Evolutionary conservation across 2,888 invertebrate species (phyloP).

Genomic region (Callosobruchus maculatus): DNA sequence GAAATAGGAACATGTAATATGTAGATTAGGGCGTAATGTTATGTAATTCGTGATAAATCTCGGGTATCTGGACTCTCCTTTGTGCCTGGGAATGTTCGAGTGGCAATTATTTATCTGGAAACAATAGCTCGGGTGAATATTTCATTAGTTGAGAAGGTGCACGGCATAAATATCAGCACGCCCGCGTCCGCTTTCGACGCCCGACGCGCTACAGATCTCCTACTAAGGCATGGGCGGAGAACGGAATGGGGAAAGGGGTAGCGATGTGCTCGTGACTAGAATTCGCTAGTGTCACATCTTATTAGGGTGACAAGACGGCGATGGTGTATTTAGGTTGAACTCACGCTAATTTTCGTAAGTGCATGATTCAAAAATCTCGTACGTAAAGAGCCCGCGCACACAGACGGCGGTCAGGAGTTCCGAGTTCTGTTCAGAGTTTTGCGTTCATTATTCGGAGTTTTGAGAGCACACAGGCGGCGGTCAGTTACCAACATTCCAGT

Average conservation of each 20-base stretch:
- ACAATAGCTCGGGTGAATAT: conserved; percentile 35
- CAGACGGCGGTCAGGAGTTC: no score
- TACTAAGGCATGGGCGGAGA: not conserved
- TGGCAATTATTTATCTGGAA: conserved; percentile 36
- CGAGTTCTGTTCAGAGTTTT: no score
- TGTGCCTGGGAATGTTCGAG: conserved; percentile 35
- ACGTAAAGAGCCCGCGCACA: no score
- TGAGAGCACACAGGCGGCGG: no score
- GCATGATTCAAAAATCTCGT: no score
- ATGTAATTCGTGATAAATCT: conserved; percentile 35
- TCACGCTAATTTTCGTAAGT: no score
- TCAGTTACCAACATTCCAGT: no score
- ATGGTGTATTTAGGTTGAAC: no score
- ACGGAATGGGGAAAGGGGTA: not conserved
- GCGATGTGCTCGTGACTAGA: no score
- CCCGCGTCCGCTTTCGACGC: not conserved
- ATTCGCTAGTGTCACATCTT: no score
- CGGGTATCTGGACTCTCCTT: conserved; percentile 32
- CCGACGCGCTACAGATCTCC: not conserved
- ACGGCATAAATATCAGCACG: conserved; percentile 27
- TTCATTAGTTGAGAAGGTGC: conserved; percentile 34
- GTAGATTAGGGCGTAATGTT: conserved; percentile 28
- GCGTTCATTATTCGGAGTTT: no score
- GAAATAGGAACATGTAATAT: conserved; percentile 21
- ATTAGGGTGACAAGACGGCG: no score